Percentiles rank a stretch among this genome's conserved stretches.
Conservation (phyloP, 2,797 vertebrate genomes). For the Nyctalus aviator region DNA sequence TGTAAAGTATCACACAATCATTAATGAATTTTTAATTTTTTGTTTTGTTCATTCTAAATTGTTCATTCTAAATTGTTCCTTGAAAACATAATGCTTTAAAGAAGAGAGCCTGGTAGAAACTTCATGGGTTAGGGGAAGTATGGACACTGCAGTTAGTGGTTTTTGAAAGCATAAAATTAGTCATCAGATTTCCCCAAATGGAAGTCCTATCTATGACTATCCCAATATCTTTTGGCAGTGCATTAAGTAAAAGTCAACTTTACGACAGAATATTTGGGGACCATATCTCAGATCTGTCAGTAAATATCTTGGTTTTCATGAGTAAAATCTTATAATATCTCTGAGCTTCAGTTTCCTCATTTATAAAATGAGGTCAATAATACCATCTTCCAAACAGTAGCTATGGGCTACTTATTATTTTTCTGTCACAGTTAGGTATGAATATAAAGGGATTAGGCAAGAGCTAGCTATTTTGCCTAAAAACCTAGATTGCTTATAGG, state of each 20-base stretch:
- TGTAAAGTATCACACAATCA: background rate
- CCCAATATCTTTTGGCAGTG: background rate
- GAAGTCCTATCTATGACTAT: background rate
- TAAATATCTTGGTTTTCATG: background rate
- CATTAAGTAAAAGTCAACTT: background rate
- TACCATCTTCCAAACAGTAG: background rate
- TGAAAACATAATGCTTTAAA: background rate
- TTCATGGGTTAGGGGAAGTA: background rate
- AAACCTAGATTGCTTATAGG: background rate
- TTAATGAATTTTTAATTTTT: too few species aligned
- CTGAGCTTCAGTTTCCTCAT: background rate
- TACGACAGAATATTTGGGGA: background rate
- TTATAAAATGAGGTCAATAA: slow-evolving; percentile 16
- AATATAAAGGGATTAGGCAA: background rate
- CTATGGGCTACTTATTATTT: background rate
- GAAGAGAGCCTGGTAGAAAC: background rate
- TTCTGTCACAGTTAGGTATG: background rate
- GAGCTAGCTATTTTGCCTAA: background rate
- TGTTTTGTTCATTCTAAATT: slow-evolving; percentile 39
- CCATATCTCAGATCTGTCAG: background rate
- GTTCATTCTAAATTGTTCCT: slow-evolving; percentile 24
- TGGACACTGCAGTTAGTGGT: background rate
- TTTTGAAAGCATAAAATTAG: slow-evolving; percentile 28
- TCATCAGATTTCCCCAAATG: background rate
- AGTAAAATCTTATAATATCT: background rate